Evolutionary conservation across 35 echinoderm and acorn worm species (phyloP).

Genomic region (Amphiura filiformis): DNA sequence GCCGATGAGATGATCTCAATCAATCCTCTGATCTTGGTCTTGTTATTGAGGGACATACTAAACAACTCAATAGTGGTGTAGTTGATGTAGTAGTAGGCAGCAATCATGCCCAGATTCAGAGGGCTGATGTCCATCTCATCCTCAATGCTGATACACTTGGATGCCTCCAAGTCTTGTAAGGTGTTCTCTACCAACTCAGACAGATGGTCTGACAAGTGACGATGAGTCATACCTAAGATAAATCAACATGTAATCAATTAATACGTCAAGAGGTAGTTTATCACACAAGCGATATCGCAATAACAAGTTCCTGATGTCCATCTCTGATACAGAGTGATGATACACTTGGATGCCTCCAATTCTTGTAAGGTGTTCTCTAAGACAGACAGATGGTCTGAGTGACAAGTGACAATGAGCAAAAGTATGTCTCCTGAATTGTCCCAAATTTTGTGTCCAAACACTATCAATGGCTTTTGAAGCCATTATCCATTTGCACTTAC

Average conservation of each 20-base stretch:
- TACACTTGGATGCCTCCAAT: constrained; percentile 96
- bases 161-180: constrained; percentile 94
- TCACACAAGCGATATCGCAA: too few species aligned
- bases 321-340: constrained; percentile 94
- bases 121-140: constrained; percentile 98
- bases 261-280: too few species aligned
- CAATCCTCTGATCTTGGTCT: constrained; percentile 98
- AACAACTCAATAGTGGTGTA: constrained; percentile 99
- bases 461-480: not conserved
- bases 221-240: constrained; percentile 82
- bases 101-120: constrained; percentile 97
- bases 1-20: constrained; percentile 98
- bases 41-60: constrained; percentile 96
- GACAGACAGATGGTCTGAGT: constrained; percentile 93
- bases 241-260: too few species aligned
- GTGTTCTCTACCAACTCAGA: constrained; percentile 98
- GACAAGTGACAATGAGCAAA: constrained; percentile 96
- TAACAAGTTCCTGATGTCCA: constrained; percentile 98
- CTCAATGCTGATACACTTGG: constrained; percentile 98
- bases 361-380: constrained; percentile 95
- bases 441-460: too few species aligned
- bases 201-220: constrained; percentile 93
- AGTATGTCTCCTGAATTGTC: too few species aligned
- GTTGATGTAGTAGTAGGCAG: constrained; percentile 99
- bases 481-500: constrained; percentile 19